Evolutionary conservation across 2,797 vertebrate species (phyloP).

Genomic region (Anguilla pacifica): DNA sequence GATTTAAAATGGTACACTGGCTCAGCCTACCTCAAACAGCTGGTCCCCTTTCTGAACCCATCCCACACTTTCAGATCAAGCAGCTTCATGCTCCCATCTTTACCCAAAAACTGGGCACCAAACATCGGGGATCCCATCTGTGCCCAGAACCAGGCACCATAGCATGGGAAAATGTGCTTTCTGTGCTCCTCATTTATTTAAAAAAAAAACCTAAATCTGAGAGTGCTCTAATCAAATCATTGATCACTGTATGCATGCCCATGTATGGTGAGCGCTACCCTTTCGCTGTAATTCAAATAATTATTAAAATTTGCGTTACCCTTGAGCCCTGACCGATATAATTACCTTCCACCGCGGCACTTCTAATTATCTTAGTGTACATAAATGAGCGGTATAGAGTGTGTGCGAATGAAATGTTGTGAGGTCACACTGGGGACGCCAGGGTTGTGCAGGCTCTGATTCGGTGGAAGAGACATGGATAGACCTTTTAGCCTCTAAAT

Average conservation of each 20-base stretch:
- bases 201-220: neutral
- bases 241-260: neutral
- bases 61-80: neutral
- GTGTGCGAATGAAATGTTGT: neutral
- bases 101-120: no score
- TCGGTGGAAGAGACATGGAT: neutral
- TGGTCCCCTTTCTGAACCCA: neutral
- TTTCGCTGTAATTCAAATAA: neutral
- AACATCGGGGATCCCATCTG: neutral
- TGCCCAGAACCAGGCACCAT: neutral
- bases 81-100: no score
- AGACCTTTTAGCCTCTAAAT: neutral
- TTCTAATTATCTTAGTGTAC: neutral
- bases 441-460: neutral
- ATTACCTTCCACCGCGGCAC: neutral
- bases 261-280: neutral
- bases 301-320: neutral
- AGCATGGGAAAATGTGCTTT: neutral
- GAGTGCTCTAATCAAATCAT: neutral
- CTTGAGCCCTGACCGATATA: neutral
- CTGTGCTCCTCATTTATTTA: neutral
- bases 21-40: neutral
- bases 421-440: neutral
- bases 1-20: neutral
- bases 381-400: neutral